Conservation (phyloP, 2,113 vertebrate species). For the Piaya cayana region DNA sequence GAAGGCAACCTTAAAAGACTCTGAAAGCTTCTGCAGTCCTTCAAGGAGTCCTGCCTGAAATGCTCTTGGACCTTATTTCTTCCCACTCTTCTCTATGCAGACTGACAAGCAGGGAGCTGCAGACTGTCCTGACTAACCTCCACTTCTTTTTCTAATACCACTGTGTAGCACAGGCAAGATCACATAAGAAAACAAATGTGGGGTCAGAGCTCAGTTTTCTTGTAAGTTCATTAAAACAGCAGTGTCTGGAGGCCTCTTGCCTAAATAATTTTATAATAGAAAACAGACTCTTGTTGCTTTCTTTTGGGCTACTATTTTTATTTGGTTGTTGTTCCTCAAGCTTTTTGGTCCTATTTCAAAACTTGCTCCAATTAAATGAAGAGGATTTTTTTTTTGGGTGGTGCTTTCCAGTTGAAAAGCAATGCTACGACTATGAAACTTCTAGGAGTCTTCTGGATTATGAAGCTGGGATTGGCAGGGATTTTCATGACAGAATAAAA, state of each 20-base stretch:
- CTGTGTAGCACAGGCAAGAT: constrained; percentile 15
- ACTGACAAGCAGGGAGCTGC: background rate
- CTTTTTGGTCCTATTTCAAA: constrained; percentile 69
- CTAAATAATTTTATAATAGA: constrained; percentile 59
- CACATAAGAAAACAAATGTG: background rate
- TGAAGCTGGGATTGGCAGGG: background rate
- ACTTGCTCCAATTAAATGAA: constrained; percentile 53
- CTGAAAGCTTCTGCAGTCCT: background rate
- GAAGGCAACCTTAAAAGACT: background rate
- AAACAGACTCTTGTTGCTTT: constrained; percentile 68
- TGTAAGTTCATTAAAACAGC: constrained; percentile 31
- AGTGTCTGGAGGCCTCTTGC: constrained; percentile 41
- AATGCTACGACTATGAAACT: background rate
- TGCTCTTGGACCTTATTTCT: background rate
- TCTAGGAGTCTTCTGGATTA: constrained; percentile 6
- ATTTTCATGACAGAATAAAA: background rate
- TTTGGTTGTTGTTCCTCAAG: constrained; percentile 69
- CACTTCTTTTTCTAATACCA: background rate
- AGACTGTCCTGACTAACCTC: background rate
- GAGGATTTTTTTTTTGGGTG: background rate
- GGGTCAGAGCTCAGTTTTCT: background rate
- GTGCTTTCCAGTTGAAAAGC: constrained; percentile 45
- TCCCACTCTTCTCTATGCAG: background rate
- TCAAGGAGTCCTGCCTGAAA: background rate
- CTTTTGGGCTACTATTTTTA: constrained; percentile 73